Conservation (phyloP, 92 coral and sea anemone genomes). For the Umimayanthus chanpuru region DNA sequence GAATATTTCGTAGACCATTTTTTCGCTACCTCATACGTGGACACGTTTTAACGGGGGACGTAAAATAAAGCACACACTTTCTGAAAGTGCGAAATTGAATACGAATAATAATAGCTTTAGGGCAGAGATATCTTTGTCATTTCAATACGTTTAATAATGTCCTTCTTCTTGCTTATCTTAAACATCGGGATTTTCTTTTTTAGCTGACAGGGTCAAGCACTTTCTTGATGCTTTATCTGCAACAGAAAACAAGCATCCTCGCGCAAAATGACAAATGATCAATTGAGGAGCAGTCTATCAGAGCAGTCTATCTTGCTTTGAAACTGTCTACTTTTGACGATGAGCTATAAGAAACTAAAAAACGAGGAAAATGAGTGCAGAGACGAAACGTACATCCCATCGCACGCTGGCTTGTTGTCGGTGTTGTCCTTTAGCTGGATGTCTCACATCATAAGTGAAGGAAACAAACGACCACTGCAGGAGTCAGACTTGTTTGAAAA, state of each 20-base stretch:
- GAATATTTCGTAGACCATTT: too few relatives aligned
- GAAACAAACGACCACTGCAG: slow-evolving; percentile 46
- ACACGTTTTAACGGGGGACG: too few relatives aligned
- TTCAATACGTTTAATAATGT: too few relatives aligned
- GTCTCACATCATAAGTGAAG: slow-evolving; percentile 44
- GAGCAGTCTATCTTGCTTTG: not conserved
- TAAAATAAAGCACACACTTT: too few relatives aligned
- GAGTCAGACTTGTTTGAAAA: slow-evolving; percentile 40
- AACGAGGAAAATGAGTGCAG: not conserved
- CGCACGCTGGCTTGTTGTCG: slow-evolving; percentile 11
- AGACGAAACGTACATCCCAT: not conserved
- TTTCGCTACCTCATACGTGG: too few relatives aligned
- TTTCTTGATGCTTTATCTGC: not conserved
- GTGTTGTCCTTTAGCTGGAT: slow-evolving; percentile 49
- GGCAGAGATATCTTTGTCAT: too few relatives aligned
- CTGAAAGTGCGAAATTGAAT: too few relatives aligned
- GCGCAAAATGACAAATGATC: not conserved
- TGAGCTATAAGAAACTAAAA: slow-evolving; percentile 28
- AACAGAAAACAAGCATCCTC: not conserved
- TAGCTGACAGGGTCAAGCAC: not conserved
- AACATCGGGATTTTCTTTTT: too few relatives aligned
- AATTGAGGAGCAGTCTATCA: not conserved
- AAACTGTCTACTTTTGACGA: not conserved
- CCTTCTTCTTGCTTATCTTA: too few relatives aligned
- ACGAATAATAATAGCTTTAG: too few relatives aligned